Percentiles rank a stretch among this genome's conserved stretches.
Conservation (phyloP, 2,113 vertebrate species). For the Otolemur garnettii region DNA sequence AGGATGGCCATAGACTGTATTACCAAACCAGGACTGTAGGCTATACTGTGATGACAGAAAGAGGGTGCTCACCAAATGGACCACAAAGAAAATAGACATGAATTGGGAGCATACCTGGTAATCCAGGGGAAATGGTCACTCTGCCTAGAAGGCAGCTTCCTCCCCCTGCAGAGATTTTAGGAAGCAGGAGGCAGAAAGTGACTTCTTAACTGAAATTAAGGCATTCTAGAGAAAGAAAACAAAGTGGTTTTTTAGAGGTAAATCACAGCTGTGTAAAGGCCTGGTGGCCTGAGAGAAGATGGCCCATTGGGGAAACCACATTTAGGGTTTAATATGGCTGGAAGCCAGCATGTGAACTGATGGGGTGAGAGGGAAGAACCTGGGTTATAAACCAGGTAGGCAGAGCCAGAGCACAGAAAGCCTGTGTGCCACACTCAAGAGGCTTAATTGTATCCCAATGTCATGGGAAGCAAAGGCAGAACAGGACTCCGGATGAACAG, state of each 20-base stretch:
- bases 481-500: not conserved
- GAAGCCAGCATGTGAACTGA: not conserved
- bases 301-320: fast-evolving
- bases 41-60: not conserved
- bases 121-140: not conserved
- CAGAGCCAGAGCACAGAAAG: not conserved
- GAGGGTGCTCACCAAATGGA: not conserved
- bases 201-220: slow-evolving; percentile 6
- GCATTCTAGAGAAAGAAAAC: not conserved
- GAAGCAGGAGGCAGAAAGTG: not conserved
- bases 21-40: not conserved
- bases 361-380: not conserved
- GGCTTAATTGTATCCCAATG: not conserved
- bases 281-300: not conserved
- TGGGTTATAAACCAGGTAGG: not conserved
- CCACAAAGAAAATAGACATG: not conserved
- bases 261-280: not conserved
- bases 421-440: not conserved
- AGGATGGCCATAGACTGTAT: too few relatives aligned
- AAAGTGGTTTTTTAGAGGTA: not conserved
- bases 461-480: not conserved
- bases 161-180: not conserved
- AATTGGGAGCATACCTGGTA: not conserved
- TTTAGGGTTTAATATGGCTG: not conserved
- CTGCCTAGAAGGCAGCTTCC: not conserved